A percentile compares a stretch with the other conserved stretches of the same genome.
Evolutionary conservation across 2,888 invertebrate genomes (phyloP).

Genomic region (Alloplasta piceator): DNA sequence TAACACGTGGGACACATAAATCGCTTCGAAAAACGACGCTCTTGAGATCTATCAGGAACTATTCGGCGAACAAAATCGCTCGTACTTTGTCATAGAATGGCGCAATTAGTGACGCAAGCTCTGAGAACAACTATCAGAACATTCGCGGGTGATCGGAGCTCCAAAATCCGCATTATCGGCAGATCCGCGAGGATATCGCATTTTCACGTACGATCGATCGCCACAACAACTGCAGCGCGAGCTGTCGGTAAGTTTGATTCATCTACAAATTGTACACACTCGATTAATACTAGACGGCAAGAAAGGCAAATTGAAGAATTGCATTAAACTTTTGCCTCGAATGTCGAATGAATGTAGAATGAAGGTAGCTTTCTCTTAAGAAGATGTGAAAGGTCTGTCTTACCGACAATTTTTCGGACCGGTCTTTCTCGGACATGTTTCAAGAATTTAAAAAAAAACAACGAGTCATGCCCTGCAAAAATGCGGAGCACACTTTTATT

Average conservation of each 20-base stretch:
- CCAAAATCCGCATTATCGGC: constrained; percentile 57
- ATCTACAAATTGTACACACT: no score
- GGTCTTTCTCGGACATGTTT: no score
- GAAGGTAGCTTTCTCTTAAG: no score
- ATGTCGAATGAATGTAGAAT: no score
- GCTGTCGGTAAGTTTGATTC: constrained; percentile 67
- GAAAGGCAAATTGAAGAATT: no score
- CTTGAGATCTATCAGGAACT: background rate
- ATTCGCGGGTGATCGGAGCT: constrained; percentile 55
- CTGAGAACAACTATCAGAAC: constrained; percentile 66
- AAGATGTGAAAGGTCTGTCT: no score
- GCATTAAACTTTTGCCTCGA: no score
- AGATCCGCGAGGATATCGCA: constrained; percentile 49
- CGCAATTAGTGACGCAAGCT: constrained; percentile 71
- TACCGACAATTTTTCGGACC: no score
- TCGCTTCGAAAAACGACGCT: background rate
- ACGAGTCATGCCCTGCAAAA: no score
- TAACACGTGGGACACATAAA: constrained; percentile 18
- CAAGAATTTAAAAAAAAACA: no score
- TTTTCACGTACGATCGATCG: constrained; percentile 63
- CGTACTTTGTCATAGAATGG: constrained; percentile 68
- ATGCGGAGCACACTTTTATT: no score
- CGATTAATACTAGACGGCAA: no score
- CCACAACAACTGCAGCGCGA: constrained; percentile 63
- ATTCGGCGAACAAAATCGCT: background rate